Evolutionary conservation across 2,888 invertebrate genomes (phyloP).

Genomic region (Boloria selene): DNA sequence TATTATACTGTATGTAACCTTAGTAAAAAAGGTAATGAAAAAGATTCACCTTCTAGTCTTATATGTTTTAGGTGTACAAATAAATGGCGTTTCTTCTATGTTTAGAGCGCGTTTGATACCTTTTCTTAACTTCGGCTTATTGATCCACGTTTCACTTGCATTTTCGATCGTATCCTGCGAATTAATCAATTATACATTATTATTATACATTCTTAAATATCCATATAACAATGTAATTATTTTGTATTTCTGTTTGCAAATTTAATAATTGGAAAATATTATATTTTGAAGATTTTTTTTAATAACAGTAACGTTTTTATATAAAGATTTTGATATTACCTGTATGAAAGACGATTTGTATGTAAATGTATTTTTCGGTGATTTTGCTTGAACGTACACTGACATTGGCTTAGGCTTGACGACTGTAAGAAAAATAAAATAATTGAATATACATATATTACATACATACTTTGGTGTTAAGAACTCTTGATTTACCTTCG

Average conservation of each 20-base stretch:
- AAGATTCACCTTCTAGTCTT: slow-evolving; percentile 59
- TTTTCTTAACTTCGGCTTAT: slow-evolving; percentile 62
- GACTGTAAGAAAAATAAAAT: slow-evolving; percentile 63
- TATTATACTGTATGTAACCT: background rate
- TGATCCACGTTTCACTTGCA: slow-evolving; percentile 72
- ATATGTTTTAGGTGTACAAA: slow-evolving; percentile 80
- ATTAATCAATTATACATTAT: background rate
- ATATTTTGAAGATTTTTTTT: background rate
- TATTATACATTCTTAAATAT: no score
- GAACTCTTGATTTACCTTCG: no score
- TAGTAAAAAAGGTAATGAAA: background rate
- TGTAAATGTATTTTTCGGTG: slow-evolving; percentile 68
- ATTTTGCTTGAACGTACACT: slow-evolving; percentile 76
- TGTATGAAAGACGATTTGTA: slow-evolving; percentile 78
- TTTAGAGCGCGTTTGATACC: slow-evolving; percentile 71
- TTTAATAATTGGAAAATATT: background rate
- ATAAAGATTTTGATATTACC: no score
- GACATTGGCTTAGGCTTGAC: slow-evolving; percentile 82
- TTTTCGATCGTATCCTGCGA: slow-evolving; percentile 76
- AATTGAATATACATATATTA: no score
- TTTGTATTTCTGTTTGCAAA: background rate
- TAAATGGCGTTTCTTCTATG: slow-evolving; percentile 83
- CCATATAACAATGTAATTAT: no score
- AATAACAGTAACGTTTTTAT: no score
- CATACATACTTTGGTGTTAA: no score